Evolutionary conservation across 2,113 vertebrate genomes (phyloP).

Genomic region (Notothenia rossii): DNA sequence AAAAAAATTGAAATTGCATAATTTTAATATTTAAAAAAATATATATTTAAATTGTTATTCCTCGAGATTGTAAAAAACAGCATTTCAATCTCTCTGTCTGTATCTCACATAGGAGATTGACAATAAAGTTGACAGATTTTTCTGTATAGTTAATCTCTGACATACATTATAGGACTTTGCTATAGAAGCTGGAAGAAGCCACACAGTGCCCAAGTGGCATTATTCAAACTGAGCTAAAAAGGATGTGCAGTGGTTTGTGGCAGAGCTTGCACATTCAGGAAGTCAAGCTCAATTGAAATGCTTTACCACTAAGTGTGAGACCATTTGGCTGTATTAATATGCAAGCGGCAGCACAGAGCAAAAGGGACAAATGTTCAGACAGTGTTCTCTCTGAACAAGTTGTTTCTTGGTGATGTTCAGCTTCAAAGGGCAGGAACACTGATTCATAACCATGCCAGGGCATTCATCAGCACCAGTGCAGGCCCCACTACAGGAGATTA

Average conservation of each 20-base stretch:
- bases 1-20: too few relatives aligned
- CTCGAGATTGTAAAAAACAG: too few relatives aligned
- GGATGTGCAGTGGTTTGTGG: constrained; percentile 10
- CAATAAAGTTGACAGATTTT: too few relatives aligned
- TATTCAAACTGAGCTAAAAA: constrained; percentile 16
- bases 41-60: too few relatives aligned
- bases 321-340: constrained; percentile 15
- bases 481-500: constrained; percentile 66
- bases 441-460: constrained; percentile 58
- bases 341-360: constrained; percentile 13
- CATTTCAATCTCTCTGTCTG: too few relatives aligned
- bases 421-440: constrained; percentile 50
- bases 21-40: too few relatives aligned
- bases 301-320: background rate
- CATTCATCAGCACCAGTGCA: constrained; percentile 65
- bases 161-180: background rate
- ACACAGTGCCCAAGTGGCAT: background rate
- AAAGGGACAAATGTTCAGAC: background rate
- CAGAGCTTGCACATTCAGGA: background rate
- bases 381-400: constrained; percentile 2
- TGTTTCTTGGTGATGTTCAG: constrained; percentile 35
- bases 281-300: constrained; percentile 2
- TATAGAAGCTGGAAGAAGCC: background rate
- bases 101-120: too few relatives aligned
- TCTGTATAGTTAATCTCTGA: background rate